Evolutionary conservation across 2,888 invertebrate species (phyloP).

Genomic region (Listrodromus nycthemerus): DNA sequence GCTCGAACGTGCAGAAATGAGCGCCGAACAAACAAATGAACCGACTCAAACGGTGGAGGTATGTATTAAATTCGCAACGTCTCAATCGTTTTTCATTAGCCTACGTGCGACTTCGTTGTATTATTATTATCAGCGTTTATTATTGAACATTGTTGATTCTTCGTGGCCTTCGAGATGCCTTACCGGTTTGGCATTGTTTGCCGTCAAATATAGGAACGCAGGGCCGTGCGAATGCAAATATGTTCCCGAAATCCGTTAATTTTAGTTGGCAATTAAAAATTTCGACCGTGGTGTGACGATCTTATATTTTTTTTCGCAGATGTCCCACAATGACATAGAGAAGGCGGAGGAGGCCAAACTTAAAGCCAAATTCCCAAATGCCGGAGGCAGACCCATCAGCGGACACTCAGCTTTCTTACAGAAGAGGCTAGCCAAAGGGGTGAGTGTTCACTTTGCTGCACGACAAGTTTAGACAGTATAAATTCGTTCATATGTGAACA

Average conservation of each 20-base stretch:
- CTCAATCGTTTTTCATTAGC: background rate
- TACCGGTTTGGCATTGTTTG: constrained; percentile 11
- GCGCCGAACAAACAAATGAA: constrained; percentile 79
- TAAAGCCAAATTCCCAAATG: constrained; percentile 95
- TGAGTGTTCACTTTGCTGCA: constrained; percentile 84
- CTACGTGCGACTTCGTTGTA: constrained; percentile 1
- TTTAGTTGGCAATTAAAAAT: background rate
- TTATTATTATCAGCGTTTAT: background rate
- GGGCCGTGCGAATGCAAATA: background rate
- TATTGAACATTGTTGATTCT: constrained; percentile 2
- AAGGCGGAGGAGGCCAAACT: constrained; percentile 97
- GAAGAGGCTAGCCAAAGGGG: constrained; percentile 97
- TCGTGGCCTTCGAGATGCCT: background rate
- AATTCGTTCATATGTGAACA: no score
- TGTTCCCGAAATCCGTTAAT: background rate
- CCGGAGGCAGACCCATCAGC: constrained; percentile 88
- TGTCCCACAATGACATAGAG: constrained; percentile 90
- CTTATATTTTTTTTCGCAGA: constrained; percentile 76
- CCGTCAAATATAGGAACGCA: background rate
- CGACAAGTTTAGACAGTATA: background rate
- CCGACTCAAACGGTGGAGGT: constrained; percentile 77
- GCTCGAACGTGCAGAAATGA: constrained; percentile 76
- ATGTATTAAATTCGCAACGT: constrained; percentile 42
- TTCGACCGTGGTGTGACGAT: background rate
- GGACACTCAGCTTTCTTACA: constrained; percentile 97